Conservation (phyloP, 2,888 invertebrate genomes). For the Megalurothrips usitatus region DNA sequence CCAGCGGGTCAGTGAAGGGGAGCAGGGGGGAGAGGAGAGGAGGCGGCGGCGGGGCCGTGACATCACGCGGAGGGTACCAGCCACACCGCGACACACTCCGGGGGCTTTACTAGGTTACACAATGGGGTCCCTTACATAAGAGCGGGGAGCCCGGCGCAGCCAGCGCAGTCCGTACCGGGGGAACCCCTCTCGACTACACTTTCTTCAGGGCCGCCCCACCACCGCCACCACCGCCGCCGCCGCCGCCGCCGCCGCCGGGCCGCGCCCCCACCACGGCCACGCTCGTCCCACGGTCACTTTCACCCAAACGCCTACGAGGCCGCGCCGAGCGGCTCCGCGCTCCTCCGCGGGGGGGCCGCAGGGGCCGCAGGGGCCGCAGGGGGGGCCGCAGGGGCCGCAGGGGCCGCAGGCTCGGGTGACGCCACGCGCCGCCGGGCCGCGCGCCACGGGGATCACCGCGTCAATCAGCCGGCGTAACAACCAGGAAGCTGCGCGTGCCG, state of each 20-base stretch:
- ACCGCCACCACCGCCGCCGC: neutral
- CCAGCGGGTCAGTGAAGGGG: too few relatives aligned
- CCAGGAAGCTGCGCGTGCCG: constrained; percentile 12
- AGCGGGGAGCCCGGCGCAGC: neutral
- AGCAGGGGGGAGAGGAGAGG: too few relatives aligned
- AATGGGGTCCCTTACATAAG: constrained; percentile 23
- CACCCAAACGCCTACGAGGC: constrained; percentile 13
- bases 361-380: neutral
- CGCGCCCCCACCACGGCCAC: constrained; percentile 6
- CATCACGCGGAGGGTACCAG: neutral
- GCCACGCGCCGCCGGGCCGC: neutral
- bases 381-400: neutral
- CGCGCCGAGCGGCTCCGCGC: neutral
- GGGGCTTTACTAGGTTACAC: constrained; percentile 19
- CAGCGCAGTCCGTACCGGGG: too few relatives aligned
- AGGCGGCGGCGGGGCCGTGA: neutral
- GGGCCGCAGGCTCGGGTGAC: neutral
- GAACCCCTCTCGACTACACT: constrained; percentile 22
- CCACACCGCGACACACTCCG: constrained; percentile 14
- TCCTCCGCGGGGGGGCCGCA: neutral
- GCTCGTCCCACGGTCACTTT: constrained; percentile 11
- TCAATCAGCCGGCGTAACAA: constrained; percentile 11
- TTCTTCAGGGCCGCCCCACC: constrained; percentile 14
- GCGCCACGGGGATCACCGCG: neutral
- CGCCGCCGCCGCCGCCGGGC: neutral